phyloP scores from a whole-genome alignment of 1,140 invertebrate species.

The Brachystomella parvula region DNA sequence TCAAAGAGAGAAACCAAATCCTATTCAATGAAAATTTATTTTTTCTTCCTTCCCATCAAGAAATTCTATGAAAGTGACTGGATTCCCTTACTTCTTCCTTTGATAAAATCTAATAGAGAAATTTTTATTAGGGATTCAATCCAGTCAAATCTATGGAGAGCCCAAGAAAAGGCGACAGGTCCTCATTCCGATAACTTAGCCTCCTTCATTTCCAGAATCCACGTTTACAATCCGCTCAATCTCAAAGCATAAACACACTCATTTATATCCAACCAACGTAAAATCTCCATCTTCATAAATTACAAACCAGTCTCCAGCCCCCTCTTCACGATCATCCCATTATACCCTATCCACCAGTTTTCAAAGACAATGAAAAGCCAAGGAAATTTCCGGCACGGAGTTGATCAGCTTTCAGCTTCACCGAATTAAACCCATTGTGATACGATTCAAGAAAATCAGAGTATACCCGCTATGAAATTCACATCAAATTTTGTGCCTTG shows the following conservation, averaged over 20 bases:
- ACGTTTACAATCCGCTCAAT: neutral
- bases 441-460: no score
- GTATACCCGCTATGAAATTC: no score
- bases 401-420: no score
- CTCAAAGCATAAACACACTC: neutral
- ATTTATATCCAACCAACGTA: neutral
- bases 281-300: neutral
- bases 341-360: no score
- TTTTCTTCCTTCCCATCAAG: no score
- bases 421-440: no score
- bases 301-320: neutral
- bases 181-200: neutral
- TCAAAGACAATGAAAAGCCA: no score
- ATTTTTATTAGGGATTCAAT: conserved; percentile 18
- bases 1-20: conserved; percentile 5
- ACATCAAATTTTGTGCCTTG: no score
- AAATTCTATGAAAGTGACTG: conserved; percentile 3
- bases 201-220: neutral
- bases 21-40: conserved; percentile 36
- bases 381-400: no score
- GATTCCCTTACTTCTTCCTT: conserved; percentile 9
- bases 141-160: neutral
- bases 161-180: neutral
- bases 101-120: conserved; percentile 27
- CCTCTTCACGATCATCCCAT: no score